Evolutionary conservation across 1,140 invertebrate species (phyloP).

Genomic region (Doryteuthis pealeii): DNA sequence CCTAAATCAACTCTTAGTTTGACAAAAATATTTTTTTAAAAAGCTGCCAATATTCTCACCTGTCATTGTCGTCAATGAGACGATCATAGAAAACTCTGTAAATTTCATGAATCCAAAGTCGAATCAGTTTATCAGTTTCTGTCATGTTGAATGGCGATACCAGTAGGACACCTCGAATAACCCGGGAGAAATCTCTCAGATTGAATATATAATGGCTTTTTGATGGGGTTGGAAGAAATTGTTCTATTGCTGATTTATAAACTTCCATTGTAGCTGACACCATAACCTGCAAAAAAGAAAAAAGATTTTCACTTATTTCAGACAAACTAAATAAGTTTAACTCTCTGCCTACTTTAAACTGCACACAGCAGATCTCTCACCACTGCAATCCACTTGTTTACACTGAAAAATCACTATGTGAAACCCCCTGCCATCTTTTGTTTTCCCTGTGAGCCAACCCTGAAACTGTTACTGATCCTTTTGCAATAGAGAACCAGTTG

Average conservation of each 20-base stretch:
- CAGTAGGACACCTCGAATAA: conserved; percentile 61
- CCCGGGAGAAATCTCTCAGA: conserved; percentile 60
- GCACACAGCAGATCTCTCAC: too few species aligned
- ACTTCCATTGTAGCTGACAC: conserved; percentile 59
- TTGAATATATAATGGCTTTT: conserved; percentile 63
- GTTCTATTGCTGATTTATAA: conserved; percentile 57
- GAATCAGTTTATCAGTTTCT: conserved; percentile 56
- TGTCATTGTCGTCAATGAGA: conserved; percentile 56
- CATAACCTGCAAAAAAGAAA: conserved; percentile 45
- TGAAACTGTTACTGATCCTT: too few species aligned
- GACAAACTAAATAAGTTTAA: background rate
- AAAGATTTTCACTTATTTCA: background rate
- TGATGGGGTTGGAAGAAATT: conserved; percentile 59
- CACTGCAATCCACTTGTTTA: too few species aligned
- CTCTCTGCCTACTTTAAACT: background rate
- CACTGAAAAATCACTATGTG: too few species aligned
- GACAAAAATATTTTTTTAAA: too few species aligned
- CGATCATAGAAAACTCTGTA: conserved; percentile 62
- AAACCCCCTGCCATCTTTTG: too few species aligned
- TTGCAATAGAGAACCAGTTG: too few species aligned
- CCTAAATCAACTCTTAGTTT: background rate
- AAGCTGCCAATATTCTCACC: conserved; percentile 41
- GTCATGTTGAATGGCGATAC: conserved; percentile 53
- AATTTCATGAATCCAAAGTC: conserved; percentile 61
- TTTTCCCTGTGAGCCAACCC: too few species aligned